Percentiles rank a stretch among this genome's conserved stretches.
These are phyloP conservation scores for Otolemur garnettii DNA, from an alignment of 2,113 vertebrate genomes.

Conservation along the genomic window DNA sequence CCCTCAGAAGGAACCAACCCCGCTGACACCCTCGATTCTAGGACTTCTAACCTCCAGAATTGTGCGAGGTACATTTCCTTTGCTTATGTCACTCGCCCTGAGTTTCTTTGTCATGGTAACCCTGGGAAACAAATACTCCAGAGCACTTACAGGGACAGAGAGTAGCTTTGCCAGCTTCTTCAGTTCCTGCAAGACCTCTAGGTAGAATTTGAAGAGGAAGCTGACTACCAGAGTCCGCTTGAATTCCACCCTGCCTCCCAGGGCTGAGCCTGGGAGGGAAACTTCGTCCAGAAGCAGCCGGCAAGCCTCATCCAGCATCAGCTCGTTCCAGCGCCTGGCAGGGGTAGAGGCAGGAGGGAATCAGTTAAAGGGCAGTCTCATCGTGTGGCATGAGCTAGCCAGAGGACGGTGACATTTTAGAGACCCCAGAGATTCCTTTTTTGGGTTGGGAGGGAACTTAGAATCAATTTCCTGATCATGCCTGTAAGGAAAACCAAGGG, in stretches of 20 bases:
- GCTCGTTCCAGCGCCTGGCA: conserved; percentile 90
- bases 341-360: background rate
- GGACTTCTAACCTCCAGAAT: background rate
- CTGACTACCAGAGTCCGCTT: conserved; percentile 92
- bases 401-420: background rate
- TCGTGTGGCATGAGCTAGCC: background rate
- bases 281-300: conserved; percentile 91
- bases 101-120: background rate
- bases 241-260: conserved; percentile 90
- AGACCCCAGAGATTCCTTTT: background rate
- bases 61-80: background rate
- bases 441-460: background rate
- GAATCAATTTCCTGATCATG: background rate
- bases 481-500: conserved; percentile 88
- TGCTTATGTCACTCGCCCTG: background rate
- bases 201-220: conserved; percentile 95
- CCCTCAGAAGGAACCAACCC: background rate
- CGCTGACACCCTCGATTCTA: too few relatives aligned
- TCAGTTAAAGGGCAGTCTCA: background rate
- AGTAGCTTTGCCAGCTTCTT: conserved; percentile 79
- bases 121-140: background rate
- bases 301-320: conserved; percentile 90
- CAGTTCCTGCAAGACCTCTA: conserved; percentile 90
- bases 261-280: conserved; percentile 83
- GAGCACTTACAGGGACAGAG: background rate